Percentiles rank a stretch among this genome's conserved stretches.
Conservation (phyloP, 2,113 vertebrate species). For the Oenanthe melanoleuca region DNA sequence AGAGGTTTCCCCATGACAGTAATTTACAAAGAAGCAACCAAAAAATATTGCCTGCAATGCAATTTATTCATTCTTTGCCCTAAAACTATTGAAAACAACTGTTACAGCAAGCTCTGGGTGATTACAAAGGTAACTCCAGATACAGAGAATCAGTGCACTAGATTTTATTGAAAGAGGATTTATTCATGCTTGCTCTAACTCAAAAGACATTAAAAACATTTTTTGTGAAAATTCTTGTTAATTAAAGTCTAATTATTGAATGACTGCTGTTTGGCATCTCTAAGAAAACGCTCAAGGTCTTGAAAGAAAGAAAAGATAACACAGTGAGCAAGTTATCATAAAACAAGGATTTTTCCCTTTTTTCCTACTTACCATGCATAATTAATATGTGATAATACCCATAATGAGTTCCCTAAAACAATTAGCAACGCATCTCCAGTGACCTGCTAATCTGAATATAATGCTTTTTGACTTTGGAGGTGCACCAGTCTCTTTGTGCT, state of each 20-base stretch:
- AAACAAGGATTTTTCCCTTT: constrained; percentile 16
- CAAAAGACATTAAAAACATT: neutral
- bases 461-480: constrained; percentile 20
- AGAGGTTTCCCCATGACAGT: neutral
- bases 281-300: constrained; percentile 30
- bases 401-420: constrained; percentile 47
- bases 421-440: neutral
- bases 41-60: neutral
- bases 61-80: neutral
- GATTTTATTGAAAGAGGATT: neutral
- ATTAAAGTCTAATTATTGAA: constrained; percentile 54
- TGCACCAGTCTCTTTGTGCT: neutral
- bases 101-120: neutral
- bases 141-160: neutral
- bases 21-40: neutral
- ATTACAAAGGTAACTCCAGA: constrained; percentile 24
- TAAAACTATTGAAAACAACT: neutral
- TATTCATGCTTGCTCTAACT: neutral
- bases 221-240: neutral
- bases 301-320: constrained; percentile 48
- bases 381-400: constrained; percentile 36
- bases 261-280: neutral
- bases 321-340: constrained; percentile 34
- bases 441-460: constrained; percentile 25
- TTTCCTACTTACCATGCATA: neutral